Percentiles rank a stretch among this genome's conserved stretches.
phyloP scores from a whole-genome alignment of 2,888 invertebrate species.

The Podabrus alpinus region DNA sequence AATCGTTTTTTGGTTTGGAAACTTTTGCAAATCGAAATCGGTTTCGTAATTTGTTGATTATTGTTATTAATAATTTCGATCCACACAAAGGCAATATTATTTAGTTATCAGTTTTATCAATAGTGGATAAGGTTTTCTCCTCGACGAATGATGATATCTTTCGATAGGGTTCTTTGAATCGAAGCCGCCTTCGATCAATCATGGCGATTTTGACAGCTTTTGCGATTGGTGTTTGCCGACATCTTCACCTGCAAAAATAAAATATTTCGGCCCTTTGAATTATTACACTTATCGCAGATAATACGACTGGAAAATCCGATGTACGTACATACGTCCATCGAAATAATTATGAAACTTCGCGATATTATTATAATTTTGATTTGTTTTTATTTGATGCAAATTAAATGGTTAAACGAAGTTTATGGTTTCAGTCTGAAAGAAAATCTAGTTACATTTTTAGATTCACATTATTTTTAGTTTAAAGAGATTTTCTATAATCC shows the following conservation, averaged over 20 bases:
- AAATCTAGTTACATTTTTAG: conserved; percentile 21
- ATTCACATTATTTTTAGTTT: conserved; percentile 25
- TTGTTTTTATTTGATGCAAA: background rate
- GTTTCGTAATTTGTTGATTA: background rate
- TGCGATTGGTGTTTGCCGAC: conserved; percentile 50
- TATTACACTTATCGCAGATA: conserved; percentile 2
- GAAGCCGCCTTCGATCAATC: conserved; percentile 50
- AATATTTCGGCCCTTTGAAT: conserved; percentile 30
- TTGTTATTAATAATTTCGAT: background rate
- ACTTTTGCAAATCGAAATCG: background rate
- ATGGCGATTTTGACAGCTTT: conserved; percentile 47
- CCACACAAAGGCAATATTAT: conserved; percentile 18
- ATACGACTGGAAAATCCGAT: background rate
- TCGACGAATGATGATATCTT: conserved; percentile 22
- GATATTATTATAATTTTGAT: background rate
- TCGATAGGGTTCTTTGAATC: conserved; percentile 34
- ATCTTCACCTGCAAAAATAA: conserved; percentile 50
- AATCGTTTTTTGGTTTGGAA: background rate
- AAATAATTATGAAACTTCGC: background rate
- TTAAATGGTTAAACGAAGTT: background rate
- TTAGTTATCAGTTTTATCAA: conserved; percentile 22
- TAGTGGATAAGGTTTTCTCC: conserved; percentile 13
- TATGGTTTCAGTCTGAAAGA: background rate
- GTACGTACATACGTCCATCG: background rate
- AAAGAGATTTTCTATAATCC: conserved; percentile 23